phyloP scores from a whole-genome alignment of 2,113 vertebrate genomes.

The Nyctibius bracteatus region DNA sequence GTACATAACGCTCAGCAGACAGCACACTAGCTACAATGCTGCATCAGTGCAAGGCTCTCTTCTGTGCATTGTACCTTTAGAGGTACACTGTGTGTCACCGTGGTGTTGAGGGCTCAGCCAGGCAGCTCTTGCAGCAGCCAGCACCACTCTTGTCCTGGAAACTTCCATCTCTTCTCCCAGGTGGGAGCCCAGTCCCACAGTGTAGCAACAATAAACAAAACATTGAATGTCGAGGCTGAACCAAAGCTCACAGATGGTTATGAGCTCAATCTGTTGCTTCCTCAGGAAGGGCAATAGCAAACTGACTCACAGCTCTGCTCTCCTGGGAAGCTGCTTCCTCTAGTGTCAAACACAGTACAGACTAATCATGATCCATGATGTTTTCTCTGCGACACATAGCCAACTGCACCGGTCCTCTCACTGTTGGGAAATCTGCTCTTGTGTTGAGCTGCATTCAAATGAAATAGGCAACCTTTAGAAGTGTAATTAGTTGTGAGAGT shows the following conservation, averaged over 20 bases:
- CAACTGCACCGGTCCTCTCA: fast-evolving
- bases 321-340: neutral
- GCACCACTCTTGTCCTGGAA: neutral
- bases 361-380: neutral
- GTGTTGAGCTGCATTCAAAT: neutral
- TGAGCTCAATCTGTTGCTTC: neutral
- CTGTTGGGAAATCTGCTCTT: neutral
- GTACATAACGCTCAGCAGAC: fast-evolving
- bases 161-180: neutral
- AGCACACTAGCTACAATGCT: neutral
- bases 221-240: neutral
- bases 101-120: fast-evolving
- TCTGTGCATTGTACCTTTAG: neutral
- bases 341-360: neutral
- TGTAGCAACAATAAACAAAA: neutral
- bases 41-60: neutral
- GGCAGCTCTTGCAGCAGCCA: neutral
- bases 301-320: neutral
- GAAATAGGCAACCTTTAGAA: neutral
- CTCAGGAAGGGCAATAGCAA: neutral
- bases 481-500: neutral
- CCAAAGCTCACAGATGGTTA: neutral
- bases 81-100: fast-evolving
- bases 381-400: neutral
- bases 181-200: neutral